Conservation (phyloP, 1,140 invertebrate genomes). For the Drosophila grimshawi region DNA sequence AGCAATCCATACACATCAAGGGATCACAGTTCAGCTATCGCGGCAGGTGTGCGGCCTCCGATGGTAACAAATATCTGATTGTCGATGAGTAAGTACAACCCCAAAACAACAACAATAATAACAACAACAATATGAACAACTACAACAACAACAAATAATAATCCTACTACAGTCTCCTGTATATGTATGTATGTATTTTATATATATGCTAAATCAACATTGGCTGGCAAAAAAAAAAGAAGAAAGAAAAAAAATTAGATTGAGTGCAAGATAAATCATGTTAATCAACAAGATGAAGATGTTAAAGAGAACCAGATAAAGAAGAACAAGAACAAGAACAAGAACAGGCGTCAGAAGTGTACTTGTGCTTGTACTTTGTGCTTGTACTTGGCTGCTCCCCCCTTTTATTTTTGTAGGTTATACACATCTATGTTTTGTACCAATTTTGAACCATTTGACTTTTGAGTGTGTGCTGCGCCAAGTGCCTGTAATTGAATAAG, state of each 20-base stretch:
- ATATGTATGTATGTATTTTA: slow-evolving; percentile 8
- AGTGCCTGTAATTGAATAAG: slow-evolving; percentile 79
- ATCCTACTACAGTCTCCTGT: slow-evolving; percentile 6
- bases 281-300: slow-evolving; percentile 22
- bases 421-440: slow-evolving; percentile 30
- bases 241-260: slow-evolving; percentile 1
- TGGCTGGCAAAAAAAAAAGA: slow-evolving; percentile 47
- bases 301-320: slow-evolving; percentile 9
- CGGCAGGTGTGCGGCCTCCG: slow-evolving; percentile 90
- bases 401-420: slow-evolving; percentile 23
- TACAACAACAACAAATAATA: slow-evolving; percentile 3
- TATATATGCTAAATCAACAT: slow-evolving; percentile 54
- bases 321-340: slow-evolving; percentile 9
- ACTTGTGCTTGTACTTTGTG: slow-evolving; percentile 8
- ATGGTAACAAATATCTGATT: slow-evolving; percentile 93
- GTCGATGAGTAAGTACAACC: slow-evolving; percentile 90
- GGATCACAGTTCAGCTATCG: slow-evolving; percentile 91
- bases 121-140: not conserved
- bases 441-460: slow-evolving; percentile 49
- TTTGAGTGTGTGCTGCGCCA: slow-evolving; percentile 40
- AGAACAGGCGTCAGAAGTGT: slow-evolving; percentile 35
- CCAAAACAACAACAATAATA: not conserved
- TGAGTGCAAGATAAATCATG: slow-evolving; percentile 1
- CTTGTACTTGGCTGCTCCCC: slow-evolving; percentile 23
- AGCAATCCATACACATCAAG: slow-evolving; percentile 91